These are phyloP conservation scores for Chaetura pelagica DNA, from an alignment of 2,113 vertebrate species.

Conservation along the genomic window DNA sequence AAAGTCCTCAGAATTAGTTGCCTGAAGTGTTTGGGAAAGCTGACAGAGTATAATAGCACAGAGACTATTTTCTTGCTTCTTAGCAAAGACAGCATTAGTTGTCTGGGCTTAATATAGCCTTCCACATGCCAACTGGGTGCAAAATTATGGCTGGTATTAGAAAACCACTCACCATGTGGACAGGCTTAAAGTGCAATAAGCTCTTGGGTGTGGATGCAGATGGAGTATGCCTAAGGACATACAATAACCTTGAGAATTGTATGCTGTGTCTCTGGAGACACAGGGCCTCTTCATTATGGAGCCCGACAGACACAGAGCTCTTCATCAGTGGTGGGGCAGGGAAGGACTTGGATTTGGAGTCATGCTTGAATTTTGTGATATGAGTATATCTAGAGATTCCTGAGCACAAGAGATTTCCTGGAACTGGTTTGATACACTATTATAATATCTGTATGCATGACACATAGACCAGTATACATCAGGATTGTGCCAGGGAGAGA, in stretches of 20 bases:
- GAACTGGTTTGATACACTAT: neutral
- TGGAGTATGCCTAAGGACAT: slow-evolving; percentile 26
- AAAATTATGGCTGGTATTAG: slow-evolving; percentile 68
- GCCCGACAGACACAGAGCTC: neutral
- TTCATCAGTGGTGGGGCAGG: neutral
- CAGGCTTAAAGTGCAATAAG: slow-evolving; percentile 55
- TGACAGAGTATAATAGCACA: slow-evolving; percentile 52
- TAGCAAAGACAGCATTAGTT: slow-evolving; percentile 63
- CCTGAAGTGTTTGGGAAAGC: slow-evolving; percentile 68
- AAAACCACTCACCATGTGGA: slow-evolving; percentile 60
- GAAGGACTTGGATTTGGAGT: neutral
- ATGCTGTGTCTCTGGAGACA: neutral
- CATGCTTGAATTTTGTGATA: neutral
- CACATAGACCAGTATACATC: neutral
- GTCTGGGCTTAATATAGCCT: slow-evolving; percentile 68
- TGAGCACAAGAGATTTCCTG: neutral
- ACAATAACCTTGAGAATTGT: slow-evolving; percentile 46
- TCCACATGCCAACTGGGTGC: slow-evolving; percentile 64
- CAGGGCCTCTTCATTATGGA: neutral
- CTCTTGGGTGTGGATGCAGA: slow-evolving; percentile 52
- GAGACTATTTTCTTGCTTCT: slow-evolving; percentile 64
- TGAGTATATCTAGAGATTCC: neutral
- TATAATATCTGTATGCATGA: neutral
- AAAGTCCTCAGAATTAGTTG: slow-evolving; percentile 62
- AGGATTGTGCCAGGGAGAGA: neutral